Evolutionary conservation across 2,888 invertebrate genomes (phyloP), one percentile per base, ranked within the genome.

Genomic region (Ophion ellenae): DNA sequence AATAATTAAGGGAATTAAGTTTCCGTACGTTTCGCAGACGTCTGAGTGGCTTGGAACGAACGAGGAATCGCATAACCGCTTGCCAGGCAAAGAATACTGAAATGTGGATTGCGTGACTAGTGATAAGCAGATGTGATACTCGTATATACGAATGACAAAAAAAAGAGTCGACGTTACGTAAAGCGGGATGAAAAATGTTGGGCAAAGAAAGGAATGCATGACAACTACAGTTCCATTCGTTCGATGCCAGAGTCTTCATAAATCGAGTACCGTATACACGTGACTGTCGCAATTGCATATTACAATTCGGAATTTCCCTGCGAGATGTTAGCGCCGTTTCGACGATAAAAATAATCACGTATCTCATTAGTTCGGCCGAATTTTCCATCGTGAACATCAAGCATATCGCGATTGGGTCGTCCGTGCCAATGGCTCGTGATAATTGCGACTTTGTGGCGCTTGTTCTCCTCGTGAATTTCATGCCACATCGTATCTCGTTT

Each of bases 401-500:
- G 74, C 86, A 90, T 89, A 69, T 85, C 78, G 82, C 91, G 89
- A 86, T 92, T 92, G 14, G 92, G 90, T 85, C 91, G 88, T 67
- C 92, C 91, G 88, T 92, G 89, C 88, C 90, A 90, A 79, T 89
- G 91, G 70, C 84, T 88, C 79, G 89, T 81, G 86, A 89, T 88
- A 83, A 90, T 88, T 32, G 90, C 88, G 24, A 92, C 88, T 78
- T 84, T 89, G 85, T 87, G 90, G 84, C 81, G 86, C 82, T 89
- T 88, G 83, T 91, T 90, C 88, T 92, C 91, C 45, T 89, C 87
- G 70, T 91, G 81, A 86, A 92, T 92, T 81, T 87, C 89, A 14
- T 66, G 73, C 92, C 92, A 92, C 85, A 90, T 87, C 64, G 89
- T 86, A 79, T 73, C 87, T 45, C 76, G 87, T 73, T 87, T 90